Conservation (phyloP, 2,888 invertebrate genomes). For the Choreutis nemorana region DNA sequence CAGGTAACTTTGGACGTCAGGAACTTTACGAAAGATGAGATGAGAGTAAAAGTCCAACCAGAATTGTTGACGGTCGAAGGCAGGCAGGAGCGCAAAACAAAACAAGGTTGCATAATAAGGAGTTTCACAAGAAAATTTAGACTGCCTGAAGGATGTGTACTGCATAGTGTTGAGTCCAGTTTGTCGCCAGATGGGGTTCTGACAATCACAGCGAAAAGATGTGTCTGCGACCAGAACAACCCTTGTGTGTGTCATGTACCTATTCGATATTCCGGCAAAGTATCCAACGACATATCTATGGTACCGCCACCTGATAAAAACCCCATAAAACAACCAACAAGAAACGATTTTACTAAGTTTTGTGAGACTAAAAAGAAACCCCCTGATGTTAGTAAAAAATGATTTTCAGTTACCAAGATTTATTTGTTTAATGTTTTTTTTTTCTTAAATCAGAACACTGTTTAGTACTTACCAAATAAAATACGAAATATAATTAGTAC, state of each 20-base stretch:
- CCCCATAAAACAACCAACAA: too few relatives aligned
- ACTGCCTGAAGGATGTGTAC: slow-evolving; percentile 36
- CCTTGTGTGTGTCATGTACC: slow-evolving; percentile 28
- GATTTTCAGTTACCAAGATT: too few relatives aligned
- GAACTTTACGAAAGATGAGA: slow-evolving; percentile 35
- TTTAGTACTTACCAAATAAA: too few relatives aligned
- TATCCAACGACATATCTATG: slow-evolving; percentile 1
- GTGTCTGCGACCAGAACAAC: slow-evolving; percentile 17
- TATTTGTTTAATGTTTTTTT: too few relatives aligned
- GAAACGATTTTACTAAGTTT: too few relatives aligned
- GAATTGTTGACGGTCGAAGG: slow-evolving; percentile 47
- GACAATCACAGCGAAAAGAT: slow-evolving; percentile 32
- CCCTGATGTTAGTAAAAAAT: too few relatives aligned
- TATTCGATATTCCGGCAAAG: slow-evolving; percentile 13
- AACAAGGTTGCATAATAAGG: slow-evolving; percentile 26
- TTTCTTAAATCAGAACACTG: too few relatives aligned
- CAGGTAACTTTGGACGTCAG: slow-evolving; percentile 37
- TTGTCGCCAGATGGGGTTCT: slow-evolving; percentile 34
- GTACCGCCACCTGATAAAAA: too few relatives aligned
- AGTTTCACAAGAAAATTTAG: slow-evolving; percentile 42
- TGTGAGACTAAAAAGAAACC: too few relatives aligned
- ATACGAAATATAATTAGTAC: too few relatives aligned
- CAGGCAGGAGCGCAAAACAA: slow-evolving; percentile 37
- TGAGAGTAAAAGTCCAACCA: slow-evolving; percentile 35
- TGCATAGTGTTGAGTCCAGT: slow-evolving; percentile 25